Evolutionary conservation across 2,113 vertebrate species (phyloP), one percentile per base, ranked within the genome.

Genomic region (Cephalopterus ornatus): DNA sequence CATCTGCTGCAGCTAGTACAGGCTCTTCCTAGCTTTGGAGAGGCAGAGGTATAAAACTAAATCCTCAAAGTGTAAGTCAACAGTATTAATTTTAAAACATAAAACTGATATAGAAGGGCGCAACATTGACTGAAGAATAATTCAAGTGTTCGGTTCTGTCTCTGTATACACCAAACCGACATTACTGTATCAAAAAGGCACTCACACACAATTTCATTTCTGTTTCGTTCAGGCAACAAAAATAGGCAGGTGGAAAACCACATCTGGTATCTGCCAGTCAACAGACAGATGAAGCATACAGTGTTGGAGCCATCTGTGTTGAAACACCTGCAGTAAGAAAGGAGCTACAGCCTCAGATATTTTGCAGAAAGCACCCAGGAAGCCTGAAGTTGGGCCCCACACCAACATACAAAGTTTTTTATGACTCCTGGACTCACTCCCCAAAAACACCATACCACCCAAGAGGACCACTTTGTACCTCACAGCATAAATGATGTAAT

Each of bases 261-360:
- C 39, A 47, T 9, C 28, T 3, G 2, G 21, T 65, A 63, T 35
- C 39, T 74, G 66, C 14, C 46, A 37, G 37, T 90, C 30, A 68
- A 63, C 0, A 1, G 47, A 27, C 66, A 74, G 52, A 44, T 27
- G 35, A 80, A 84, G 52, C 2, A 0, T 4, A 27, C 0, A 46
- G 30, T 3, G 11, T 2, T 66, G 42, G 52, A 91, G 47, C 22
- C 41, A 85, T 21, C 24, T 2, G 0, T 20, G 41, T 11, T 32
- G n/a, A 77, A 94, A 65, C 41, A 77, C 17, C 44, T 76, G 59
- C 58, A 74, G 28, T 26, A 77, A 75, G 35, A 76, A 55, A 84
- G 39, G 42, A 81, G 30, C 59, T 86, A 24, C 30, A 52, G 35
- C 23, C 33, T 13, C 65, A 55, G 33, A 13, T 56, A 24, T 17